Base-by-base conservation (phyloP, 1,140 invertebrate species). In the Eumeta japonica region DNA sequence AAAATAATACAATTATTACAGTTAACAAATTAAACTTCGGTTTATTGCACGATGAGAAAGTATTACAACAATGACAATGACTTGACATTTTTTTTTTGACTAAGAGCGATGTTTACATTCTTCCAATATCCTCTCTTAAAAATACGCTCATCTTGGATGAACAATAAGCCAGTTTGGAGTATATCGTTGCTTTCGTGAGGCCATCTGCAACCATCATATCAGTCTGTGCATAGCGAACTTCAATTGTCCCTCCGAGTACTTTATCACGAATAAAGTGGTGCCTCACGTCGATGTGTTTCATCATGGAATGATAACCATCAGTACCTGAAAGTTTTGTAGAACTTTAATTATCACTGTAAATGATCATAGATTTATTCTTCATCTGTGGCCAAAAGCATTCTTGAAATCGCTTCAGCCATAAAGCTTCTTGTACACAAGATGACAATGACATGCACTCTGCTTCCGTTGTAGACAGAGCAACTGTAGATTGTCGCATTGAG, bases 191-290 rank as follows among this genome's bases (percentile, higher is more conserved):
- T 41, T 55, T 52, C 2, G 50, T 47, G 0, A 55, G 28, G 0
- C 28, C 31, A 37, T 54, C 46, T 15, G 54, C 48, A 2, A 53
- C 43, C 46, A 57, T 54, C 35, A 17, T 3, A 10, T 47, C 31
- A 0, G 46, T 52, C 2, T 42, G 41, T 12, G 43, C 28, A 17
- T 49, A 50, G 0, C 4, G 37, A 0, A 53, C 46, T 3, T 49
- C 43, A 35, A 52, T 50, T 0, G 38, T 30, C 30, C 46, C 40
- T 37, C n/a, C 43, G 18, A 39, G 12, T 2, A 47, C 28, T 33
- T 52, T 50, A 11, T 52, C 43, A 18, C 39, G 47, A 9, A 55
- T 28, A 46, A 39, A 49, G 31, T 53, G 49, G 13, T 50, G 50
- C 28, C 45, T 42, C 3, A 54, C 36, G 16, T 55, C 41, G 0